These are phyloP conservation scores for Mycalesis mineus DNA, from an alignment of 2,888 invertebrate genomes.

Conservation along the genomic window DNA sequence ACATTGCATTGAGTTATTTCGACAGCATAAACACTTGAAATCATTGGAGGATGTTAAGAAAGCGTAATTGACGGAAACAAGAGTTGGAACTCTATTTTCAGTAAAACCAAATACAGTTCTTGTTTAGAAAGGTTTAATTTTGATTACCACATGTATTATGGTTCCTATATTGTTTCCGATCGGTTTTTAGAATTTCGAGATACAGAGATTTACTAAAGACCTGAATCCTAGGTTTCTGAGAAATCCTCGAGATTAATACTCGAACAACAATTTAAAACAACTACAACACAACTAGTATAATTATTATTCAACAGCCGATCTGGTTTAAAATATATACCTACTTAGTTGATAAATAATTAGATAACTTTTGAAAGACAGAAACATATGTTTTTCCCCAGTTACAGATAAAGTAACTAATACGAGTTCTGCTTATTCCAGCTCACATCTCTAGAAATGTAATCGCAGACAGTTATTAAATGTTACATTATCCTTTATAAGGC, in stretches of 20 bases:
- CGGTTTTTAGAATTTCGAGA: no score
- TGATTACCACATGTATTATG: no score
- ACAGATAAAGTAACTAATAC: not conserved
- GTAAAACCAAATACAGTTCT: not conserved
- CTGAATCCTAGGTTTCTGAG: no score
- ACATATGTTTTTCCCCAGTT: constrained; percentile 2
- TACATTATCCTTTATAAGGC: not conserved
- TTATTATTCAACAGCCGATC: not conserved
- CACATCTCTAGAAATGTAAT: not conserved
- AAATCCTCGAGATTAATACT: no score
- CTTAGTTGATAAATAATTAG: not conserved
- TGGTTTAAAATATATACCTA: not conserved
- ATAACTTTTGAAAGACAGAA: not conserved
- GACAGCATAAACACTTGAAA: constrained; percentile 12
- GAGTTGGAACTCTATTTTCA: not conserved
- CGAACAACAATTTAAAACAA: no score
- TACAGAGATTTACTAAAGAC: no score
- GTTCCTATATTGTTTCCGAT: no score
- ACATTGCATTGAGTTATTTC: constrained; percentile 7
- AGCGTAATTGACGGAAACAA: not conserved
- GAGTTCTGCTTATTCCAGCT: not conserved
- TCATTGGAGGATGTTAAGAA: constrained; percentile 11
- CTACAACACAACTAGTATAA: no score
- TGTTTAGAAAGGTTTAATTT: not conserved
- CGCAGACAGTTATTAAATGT: not conserved